Evolutionary conservation across 2,888 invertebrate genomes (phyloP), one percentile per base, ranked within the genome.

Genomic region (Agrochola circellaris): DNA sequence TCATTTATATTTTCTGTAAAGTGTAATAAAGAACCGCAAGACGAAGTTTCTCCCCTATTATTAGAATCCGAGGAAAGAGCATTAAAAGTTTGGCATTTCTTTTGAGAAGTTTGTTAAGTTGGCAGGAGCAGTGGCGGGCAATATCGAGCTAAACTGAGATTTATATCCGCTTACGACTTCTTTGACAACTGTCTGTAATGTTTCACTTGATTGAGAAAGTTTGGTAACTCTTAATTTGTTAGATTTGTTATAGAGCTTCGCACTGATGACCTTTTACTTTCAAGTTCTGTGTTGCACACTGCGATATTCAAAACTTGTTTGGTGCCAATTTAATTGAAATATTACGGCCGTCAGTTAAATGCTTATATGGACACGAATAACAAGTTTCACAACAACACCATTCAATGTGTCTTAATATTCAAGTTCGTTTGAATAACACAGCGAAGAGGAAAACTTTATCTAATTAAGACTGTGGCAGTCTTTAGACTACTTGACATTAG

Each of bases 21-120:
- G 79, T 87, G 79, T 90, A 90, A 91, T 89, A 91, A 91, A 90
- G 89, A 90, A 89, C 85, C 88, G 75, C 86, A 82, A 84, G 91
- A 87, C 87, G 83, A 93, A 95, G 92, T 93, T 94, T 91, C 86
- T 91, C 88, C 89, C 89, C 90, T 93, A 93, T 93, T 94, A 94
- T 94, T 92, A 93, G 92, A 94, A 93, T 90, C 90, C 89, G 90
- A 91, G 90, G 91, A 95, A 93, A 94, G 92, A 94, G 92, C 94
- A 95, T 95, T 95, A 94, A 94, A 95, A 95, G 93, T 95, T 94
- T 84, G 90, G 85, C 90, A 92, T 93, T 94, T 94, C 94, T 94
- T 94, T 92, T 88, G 88, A 88, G 88, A 92, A 94, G 90, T 94
- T 93, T 89, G 91, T 91, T 87, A 91, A 91, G 91, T 94, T 91